Percentiles rank a stretch among this genome's conserved stretches.
phyloP scores from a whole-genome alignment of 2,888 invertebrate species.

The Pheosia tremula region DNA sequence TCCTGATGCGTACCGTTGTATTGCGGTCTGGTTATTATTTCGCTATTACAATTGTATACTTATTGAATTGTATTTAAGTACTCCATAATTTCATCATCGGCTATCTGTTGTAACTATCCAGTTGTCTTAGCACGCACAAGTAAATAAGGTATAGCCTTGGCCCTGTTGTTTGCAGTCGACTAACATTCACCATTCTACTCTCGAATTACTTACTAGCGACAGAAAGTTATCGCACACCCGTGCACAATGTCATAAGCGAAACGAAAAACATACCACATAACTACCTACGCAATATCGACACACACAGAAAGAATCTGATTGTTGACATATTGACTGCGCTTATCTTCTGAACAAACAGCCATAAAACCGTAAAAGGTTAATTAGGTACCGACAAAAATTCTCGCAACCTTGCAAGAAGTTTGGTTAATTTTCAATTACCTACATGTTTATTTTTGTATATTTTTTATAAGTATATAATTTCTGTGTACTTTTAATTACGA shows the following conservation, averaged over 20 bases:
- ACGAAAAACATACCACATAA: slow-evolving; percentile 1
- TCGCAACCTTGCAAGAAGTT: too few species aligned
- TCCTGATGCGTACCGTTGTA: too few species aligned
- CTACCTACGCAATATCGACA: slow-evolving; percentile 1
- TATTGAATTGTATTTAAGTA: too few species aligned
- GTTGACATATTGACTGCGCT: not conserved
- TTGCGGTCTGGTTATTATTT: too few species aligned
- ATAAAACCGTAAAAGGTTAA: not conserved
- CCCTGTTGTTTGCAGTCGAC: slow-evolving; percentile 29
- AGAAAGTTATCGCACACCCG: not conserved
- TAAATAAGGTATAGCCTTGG: slow-evolving; percentile 38
- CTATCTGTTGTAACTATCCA: too few species aligned
- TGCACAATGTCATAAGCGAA: slow-evolving; percentile 21
- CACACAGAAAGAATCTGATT: not conserved
- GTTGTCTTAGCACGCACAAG: slow-evolving; percentile 1
- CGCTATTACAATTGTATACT: too few species aligned
- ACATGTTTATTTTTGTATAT: too few species aligned
- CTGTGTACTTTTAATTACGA: too few species aligned
- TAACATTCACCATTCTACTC: slow-evolving; percentile 16
- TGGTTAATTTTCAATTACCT: too few species aligned
- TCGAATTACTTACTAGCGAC: not conserved
- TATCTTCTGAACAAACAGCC: not conserved
- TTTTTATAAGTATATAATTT: too few species aligned
- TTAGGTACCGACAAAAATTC: too few species aligned
- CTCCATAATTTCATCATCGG: too few species aligned